phyloP scores from a whole-genome alignment of 2,113 vertebrate genomes.

The Turdus rufiventris region DNA sequence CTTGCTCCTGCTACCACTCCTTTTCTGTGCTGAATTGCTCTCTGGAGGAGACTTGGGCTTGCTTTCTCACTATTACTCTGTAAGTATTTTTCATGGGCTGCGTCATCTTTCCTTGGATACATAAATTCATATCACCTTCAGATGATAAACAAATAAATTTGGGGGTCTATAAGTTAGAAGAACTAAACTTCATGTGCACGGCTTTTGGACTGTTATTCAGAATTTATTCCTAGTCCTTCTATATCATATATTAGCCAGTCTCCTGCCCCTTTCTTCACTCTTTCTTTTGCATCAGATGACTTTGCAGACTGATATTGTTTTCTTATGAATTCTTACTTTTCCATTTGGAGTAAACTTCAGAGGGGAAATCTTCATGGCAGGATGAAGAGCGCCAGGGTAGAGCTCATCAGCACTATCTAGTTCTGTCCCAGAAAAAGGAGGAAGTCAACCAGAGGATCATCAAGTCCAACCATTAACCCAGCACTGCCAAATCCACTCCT shows the following conservation, averaged over 20 bases:
- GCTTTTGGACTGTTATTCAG: not conserved
- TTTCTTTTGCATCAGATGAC: not conserved
- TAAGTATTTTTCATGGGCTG: not conserved
- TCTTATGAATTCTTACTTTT: not conserved
- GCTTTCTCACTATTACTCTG: not conserved
- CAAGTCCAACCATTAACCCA: not conserved
- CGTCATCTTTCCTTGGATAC: not conserved
- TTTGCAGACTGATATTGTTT: not conserved
- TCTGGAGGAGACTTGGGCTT: not conserved
- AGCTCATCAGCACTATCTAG: not conserved
- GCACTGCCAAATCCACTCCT: not conserved
- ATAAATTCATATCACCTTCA: not conserved
- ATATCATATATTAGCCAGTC: not conserved
- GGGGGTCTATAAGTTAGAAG: accelerated
- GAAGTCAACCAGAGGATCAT: not conserved
- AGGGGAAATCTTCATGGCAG: not conserved
- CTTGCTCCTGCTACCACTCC: not conserved
- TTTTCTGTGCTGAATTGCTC: not conserved
- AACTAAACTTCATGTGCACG: not conserved
- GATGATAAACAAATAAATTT: not conserved
- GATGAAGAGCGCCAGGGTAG: accelerated
- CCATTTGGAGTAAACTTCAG: not conserved
- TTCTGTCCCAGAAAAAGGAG: not conserved
- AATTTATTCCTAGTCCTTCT: not conserved
- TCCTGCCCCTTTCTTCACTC: not conserved